These are phyloP conservation scores for Drosophila mulleri DNA, from an alignment of 2,888 invertebrate genomes.

Conservation along the genomic window DNA sequence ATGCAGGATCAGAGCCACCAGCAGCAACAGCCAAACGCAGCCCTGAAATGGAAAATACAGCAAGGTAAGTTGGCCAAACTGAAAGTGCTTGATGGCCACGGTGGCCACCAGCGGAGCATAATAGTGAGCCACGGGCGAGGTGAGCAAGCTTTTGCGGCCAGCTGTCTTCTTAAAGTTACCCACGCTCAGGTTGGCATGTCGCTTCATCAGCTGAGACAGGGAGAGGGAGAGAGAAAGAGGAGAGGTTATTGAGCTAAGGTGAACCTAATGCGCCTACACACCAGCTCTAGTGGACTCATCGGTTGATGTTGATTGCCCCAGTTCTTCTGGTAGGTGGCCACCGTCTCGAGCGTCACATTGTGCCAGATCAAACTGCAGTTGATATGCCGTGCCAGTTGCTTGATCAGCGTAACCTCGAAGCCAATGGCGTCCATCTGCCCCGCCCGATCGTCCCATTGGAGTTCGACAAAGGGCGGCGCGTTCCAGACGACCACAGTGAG, in stretches of 20 bases:
- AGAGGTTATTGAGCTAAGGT: background rate
- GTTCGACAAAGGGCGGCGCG: constrained; percentile 61
- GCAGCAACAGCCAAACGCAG: constrained; percentile 51
- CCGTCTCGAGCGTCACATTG: constrained; percentile 35
- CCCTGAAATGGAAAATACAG: constrained; percentile 60
- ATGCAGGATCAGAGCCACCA: constrained; percentile 43
- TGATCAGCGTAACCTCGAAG: constrained; percentile 67
- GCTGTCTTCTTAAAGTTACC: constrained; percentile 67
- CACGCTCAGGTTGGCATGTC: constrained; percentile 58
- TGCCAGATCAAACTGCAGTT: constrained; percentile 59
- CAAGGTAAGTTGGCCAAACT: constrained; percentile 43
- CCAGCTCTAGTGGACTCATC: constrained; percentile 60
- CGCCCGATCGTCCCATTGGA: constrained; percentile 11
- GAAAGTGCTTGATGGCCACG: constrained; percentile 46
- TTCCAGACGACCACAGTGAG: constrained; percentile 54
- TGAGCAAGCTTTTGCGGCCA: constrained; percentile 43
- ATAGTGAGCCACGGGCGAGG: constrained; percentile 64
- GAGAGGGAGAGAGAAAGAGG: background rate
- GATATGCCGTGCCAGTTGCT: constrained; percentile 56
- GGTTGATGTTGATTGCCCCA: constrained; percentile 33
- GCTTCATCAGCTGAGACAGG: constrained; percentile 40
- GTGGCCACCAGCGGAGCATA: constrained; percentile 61
- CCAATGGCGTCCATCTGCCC: constrained; percentile 38
- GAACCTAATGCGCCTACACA: constrained; percentile 16
- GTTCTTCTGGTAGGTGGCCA: constrained; percentile 26